Evolutionary conservation across 2,797 vertebrate genomes (phyloP), one percentile per base, ranked within the genome.

Genomic region (Cyclura pinguis): DNA sequence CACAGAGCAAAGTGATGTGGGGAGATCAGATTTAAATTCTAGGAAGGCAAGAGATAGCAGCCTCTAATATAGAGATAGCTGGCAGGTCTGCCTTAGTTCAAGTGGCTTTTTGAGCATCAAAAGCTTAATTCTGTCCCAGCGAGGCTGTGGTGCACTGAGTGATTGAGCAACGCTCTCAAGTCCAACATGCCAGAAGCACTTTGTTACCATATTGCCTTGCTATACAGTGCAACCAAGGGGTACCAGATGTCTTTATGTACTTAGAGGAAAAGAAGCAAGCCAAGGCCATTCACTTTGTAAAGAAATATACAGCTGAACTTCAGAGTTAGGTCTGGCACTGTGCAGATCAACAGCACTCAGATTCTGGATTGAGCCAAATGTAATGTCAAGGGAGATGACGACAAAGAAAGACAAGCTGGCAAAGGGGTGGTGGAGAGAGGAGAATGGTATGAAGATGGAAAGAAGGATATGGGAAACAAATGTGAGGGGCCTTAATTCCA

Each of bases 111-210:
- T 59, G 16, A 57, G 5, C 64, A 77, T 85, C 69, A 76, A 8
- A 85, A 29, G 29, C 74, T 88, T 4, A 16, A 10, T 92, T 93
- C 80, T 22, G 24, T 29, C 92, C 64, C 8, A 7, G 38, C 22
- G 16, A 47, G 13, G 6, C 27, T 18, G 29, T n/a, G 80, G 27
- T 1, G 67, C 0, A 0, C 2, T 0, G 0, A n/a, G 29, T 64
- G 35, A 93, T 8, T 8, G 22, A 42, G 24, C 50, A 52, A n/a
- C 81, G 47, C 47, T 87, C 35, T 4, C 4, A 80, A 64, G 50
- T 78, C n/a, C 74, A 69, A 84, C 9, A 2, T 9, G 29, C 18
- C 10, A 27, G 32, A 67, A 78, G 74, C 42, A 76, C 35, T 89
- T 91, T n/a, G 0, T 38, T 84, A 86, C 62, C 32, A 89, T 1